Evolutionary conservation across 2,113 vertebrate genomes (phyloP), one percentile per base, ranked within the genome.

Genomic region (Nesoenas mayeri): DNA sequence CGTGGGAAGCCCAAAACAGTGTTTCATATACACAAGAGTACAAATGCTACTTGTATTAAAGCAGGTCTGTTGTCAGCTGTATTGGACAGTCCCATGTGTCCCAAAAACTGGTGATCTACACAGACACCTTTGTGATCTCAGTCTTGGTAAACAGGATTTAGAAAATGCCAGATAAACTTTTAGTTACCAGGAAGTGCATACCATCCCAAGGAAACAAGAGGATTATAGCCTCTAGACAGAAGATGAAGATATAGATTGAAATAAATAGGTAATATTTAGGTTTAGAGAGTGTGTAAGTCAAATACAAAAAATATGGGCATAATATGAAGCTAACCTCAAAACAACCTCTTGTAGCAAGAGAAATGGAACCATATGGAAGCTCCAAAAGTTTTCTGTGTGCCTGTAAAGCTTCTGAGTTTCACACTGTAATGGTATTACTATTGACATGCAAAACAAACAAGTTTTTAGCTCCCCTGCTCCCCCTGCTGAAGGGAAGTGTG

Each of bases 1-100:
- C 17, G 8, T 5, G 1, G 53, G 34, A 79, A 67, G 0, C 48
- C 56, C 20, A n/a, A 66, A 32, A 65, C 54, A 53, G 1, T 5
- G 26, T 69, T 92, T 85, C n/a, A 65, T 14, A 53, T 15, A 48
- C 15, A 79, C 32, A 67, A 83, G 93, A 80, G 18, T 58, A 11
- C 29, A 64, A 50, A 50, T 7, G 18, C 28, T 51, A 34, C 15
- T 48, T 12, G 4, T 18, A 12, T 32, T 40, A 56, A 67, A 79
- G 29, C 79, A 70, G 22, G 28, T 44, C 42, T 42, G 21, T 50
- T 62, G 40, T n/a, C 57, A 31, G 8, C 48, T 29, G 16, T 70
- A 44, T 31, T 44, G 24, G 18, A 64, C 42, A 40, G 42, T 42
- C 36, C 8, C 16, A 7, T 40, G 29, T 47, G 19, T 29, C n/a